Conservation (phyloP, 2,797 vertebrate genomes). For the Eptatretus atami region DNA sequence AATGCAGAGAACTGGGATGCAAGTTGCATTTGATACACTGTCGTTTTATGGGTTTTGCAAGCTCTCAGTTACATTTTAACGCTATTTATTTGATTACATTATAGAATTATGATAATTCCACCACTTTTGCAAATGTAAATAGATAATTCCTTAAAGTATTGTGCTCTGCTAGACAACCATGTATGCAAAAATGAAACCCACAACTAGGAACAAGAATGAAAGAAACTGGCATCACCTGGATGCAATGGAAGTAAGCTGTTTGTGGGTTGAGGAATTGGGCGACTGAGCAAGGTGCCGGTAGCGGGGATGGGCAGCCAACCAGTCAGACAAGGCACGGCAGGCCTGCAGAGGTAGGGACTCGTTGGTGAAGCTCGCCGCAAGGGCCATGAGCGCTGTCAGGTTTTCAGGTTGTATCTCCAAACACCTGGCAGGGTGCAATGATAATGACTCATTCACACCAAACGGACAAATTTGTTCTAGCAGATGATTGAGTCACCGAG, state of each 20-base stretch:
- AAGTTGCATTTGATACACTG: too few species aligned
- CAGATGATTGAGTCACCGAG: background rate
- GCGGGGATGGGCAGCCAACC: conserved; percentile 51
- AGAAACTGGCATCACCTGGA: background rate
- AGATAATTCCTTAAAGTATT: too few species aligned
- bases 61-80: too few species aligned
- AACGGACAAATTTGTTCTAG: background rate
- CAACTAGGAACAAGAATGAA: too few species aligned
- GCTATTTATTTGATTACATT: too few species aligned
- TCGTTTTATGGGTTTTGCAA: too few species aligned
- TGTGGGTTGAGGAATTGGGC: background rate
- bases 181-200: too few species aligned
- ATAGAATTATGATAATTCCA: too few species aligned
- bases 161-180: too few species aligned
- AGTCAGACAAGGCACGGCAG: conserved; percentile 65
- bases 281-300: conserved; percentile 31
- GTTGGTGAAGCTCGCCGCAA: conserved; percentile 88
- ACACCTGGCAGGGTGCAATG: conserved; percentile 23
- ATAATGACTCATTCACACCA: background rate
- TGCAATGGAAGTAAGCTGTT: background rate
- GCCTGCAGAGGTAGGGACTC: conserved; percentile 90
- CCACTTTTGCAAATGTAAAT: too few species aligned
- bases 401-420: conserved; percentile 75
- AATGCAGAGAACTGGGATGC: too few species aligned
- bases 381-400: conserved; percentile 58